Base-by-base conservation (phyloP, 2,888 invertebrate genomes). In the Barypeithes pellucidus region DNA sequence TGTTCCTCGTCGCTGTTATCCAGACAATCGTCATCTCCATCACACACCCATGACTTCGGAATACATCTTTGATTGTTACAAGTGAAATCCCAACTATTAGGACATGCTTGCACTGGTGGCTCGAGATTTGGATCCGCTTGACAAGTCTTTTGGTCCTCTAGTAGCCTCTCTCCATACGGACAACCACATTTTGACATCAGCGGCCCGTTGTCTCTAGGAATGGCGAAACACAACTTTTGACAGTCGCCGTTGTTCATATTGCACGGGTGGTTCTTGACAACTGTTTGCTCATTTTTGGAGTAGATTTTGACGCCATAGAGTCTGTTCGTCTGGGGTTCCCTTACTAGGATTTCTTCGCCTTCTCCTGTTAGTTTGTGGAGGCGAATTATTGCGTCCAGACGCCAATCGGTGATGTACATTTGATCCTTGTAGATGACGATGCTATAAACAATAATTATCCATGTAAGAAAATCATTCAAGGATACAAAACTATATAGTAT, bases 381-480 rank as follows among this genome's bases (percentile, higher is more conserved):
- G 20, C 95, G 89, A 11, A 98, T 93, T 66, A 99, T 97, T 0
- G 98, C 97, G 84, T 98, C 98, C 57, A 98, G 86, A 59, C 98
- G 89, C 97, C 99, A 99, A 85, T 99, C 98, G 0, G 98, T 97
- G 57, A 98, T 97, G 85, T 97, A 99, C 91, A 99, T 94, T 88
- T 94, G 96, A 22, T 96, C 94, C 77, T 91, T 90, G 84, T 95
- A 92, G 73, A 98, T 94, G 0, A 96, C 96, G 52, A 98, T 95
- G 3, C 94, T 97, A 88, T 16, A 66, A 52, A 29, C 41, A 41
- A 41, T 41, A 41, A 41, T 36, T 36, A 41, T 41, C 4, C n/a
- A n/a, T n/a, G n/a, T n/a, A n/a, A n/a, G n/a, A n/a, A n/a, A n/a
- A n/a, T n/a, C n/a, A n/a, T n/a, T n/a, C n/a, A n/a, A n/a, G n/a